Evolutionary conservation across 2,797 vertebrate species (phyloP).

Genomic region (Channallabes apus): DNA sequence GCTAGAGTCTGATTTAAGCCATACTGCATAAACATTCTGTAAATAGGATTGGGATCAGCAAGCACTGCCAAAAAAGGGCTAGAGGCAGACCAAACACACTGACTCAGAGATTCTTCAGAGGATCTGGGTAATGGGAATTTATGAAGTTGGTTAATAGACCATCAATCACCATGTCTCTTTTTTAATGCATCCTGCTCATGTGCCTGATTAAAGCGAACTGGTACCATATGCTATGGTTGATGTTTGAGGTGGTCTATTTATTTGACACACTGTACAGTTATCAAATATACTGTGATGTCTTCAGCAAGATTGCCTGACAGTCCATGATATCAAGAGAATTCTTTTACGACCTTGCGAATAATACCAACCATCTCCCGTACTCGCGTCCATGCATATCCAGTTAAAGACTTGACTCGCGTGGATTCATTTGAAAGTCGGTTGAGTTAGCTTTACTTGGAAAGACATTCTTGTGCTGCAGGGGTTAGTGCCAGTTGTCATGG

Average conservation of each 20-base stretch:
- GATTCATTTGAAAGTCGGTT: conserved; percentile 37
- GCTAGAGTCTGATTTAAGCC: conserved; percentile 20
- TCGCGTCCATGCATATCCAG: conserved; percentile 6
- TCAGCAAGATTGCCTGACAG: neutral
- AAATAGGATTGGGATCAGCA: conserved; percentile 37
- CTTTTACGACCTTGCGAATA: neutral
- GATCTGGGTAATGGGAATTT: conserved; percentile 22
- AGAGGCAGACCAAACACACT: conserved; percentile 30
- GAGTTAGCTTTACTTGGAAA: conserved; percentile 33
- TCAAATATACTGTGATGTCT: neutral
- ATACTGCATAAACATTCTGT: conserved; percentile 37
- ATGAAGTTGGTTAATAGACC: conserved; percentile 19
- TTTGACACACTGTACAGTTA: neutral
- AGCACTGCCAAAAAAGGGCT: conserved; percentile 37
- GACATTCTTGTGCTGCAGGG: conserved; percentile 20
- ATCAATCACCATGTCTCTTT: conserved; percentile 23
- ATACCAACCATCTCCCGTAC: conserved; percentile 1
- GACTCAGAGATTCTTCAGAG: conserved; percentile 36
- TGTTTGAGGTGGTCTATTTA: neutral
- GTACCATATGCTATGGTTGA: neutral
- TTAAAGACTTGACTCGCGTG: conserved; percentile 30
- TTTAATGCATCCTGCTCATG: conserved; percentile 3
- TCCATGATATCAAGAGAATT: conserved; percentile 3
- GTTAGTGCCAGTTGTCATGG: conserved; percentile 29
- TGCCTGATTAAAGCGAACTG: conserved; percentile 12